Evolutionary conservation across 2,113 vertebrate species (phyloP).

Genomic region (Ptyas mucosa): DNA sequence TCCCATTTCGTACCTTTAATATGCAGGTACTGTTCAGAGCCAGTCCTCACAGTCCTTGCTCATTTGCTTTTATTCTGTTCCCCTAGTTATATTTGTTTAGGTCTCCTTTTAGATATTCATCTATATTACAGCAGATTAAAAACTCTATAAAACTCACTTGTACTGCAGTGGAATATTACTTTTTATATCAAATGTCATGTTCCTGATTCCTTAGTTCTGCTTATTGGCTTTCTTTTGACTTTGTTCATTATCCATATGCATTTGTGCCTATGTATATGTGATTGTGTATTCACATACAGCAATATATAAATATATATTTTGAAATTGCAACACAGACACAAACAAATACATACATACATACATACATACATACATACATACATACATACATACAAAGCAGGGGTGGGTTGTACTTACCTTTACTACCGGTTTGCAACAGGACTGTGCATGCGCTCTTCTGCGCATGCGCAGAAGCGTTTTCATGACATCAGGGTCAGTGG

Average conservation of each 20-base stretch:
- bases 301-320: not conserved
- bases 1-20: not conserved
- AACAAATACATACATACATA: not conserved
- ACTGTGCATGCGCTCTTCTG: too few species aligned
- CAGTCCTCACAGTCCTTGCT: not conserved
- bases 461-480: too few species aligned
- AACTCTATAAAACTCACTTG: not conserved
- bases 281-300: not conserved
- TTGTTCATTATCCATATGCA: not conserved
- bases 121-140: not conserved
- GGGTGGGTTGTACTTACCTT: too few species aligned
- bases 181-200: not conserved
- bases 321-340: not conserved
- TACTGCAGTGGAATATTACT: not conserved
- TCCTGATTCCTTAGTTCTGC: not conserved
- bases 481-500: too few species aligned
- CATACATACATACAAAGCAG: too few species aligned
- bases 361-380: too few species aligned
- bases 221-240: not conserved
- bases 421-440: too few species aligned
- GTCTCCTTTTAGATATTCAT: not conserved
- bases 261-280: not conserved
- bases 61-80: not conserved
- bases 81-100: not conserved
- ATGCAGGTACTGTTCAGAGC: not conserved